Percentiles rank a stretch among this genome's conserved stretches.
Conservation (phyloP, 2,888 invertebrate species). For the Acrobasis repandana region DNA sequence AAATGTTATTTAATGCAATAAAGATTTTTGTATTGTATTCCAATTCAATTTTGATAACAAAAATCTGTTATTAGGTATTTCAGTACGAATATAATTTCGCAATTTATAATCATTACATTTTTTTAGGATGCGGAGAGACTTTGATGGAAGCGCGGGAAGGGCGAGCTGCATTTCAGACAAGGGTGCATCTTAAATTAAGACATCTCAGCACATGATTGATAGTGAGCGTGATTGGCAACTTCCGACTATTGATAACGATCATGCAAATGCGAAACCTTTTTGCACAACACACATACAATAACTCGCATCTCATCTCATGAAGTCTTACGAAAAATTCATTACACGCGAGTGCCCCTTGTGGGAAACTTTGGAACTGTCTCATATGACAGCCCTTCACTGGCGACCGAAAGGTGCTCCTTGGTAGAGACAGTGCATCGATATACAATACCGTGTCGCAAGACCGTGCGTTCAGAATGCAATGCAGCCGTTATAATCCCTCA, state of each 20-base stretch:
- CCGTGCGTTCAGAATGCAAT: constrained; percentile 58
- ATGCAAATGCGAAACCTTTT: constrained; percentile 66
- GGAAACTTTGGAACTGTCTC: constrained; percentile 64
- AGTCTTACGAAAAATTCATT: constrained; percentile 61
- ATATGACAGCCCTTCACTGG: constrained; percentile 78
- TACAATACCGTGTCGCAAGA: constrained; percentile 30
- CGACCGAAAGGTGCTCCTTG: constrained; percentile 53
- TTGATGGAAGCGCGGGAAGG: constrained; percentile 38
- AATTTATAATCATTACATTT: constrained; percentile 77
- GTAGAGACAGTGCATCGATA: constrained; percentile 43
- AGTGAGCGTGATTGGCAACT: constrained; percentile 68
- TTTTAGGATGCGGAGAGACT: constrained; percentile 55
- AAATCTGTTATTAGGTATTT: constrained; percentile 53
- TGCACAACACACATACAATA: constrained; percentile 44
- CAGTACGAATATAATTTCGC: constrained; percentile 58
- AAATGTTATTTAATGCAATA: too few relatives aligned
- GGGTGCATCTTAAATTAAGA: constrained; percentile 75
- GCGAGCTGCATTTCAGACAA: constrained; percentile 35
- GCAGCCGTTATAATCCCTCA: constrained; percentile 77
- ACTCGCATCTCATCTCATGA: constrained; percentile 42
- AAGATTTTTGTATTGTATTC: too few relatives aligned
- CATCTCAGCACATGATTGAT: constrained; percentile 78
- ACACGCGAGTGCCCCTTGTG: constrained; percentile 64
- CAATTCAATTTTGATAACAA: too few relatives aligned
- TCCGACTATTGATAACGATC: constrained; percentile 55